phyloP scores from a whole-genome alignment of 2,797 vertebrate species.

The Neomorphus geoffroyi region DNA sequence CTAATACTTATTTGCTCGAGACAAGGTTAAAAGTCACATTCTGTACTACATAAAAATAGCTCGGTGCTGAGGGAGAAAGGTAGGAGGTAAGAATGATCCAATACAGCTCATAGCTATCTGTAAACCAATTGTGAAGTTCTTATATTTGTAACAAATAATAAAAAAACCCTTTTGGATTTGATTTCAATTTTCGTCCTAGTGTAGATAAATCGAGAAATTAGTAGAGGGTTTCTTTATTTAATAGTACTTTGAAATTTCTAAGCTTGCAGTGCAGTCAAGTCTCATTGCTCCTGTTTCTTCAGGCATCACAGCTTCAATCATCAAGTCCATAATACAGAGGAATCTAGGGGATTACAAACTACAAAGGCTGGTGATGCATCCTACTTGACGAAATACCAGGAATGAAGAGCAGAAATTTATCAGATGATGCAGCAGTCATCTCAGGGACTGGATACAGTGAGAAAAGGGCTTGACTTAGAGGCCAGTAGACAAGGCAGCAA shows the following conservation, averaged over 20 bases:
- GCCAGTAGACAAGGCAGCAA: neutral
- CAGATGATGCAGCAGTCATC: neutral
- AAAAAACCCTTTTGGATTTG: neutral
- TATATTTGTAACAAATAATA: neutral
- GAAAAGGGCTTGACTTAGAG: neutral
- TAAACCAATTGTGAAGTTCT: neutral
- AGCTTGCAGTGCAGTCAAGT: neutral
- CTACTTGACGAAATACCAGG: neutral
- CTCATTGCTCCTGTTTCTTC: neutral
- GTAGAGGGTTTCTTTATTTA: neutral
- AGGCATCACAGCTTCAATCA: neutral
- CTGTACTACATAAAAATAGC: neutral
- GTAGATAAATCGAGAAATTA: neutral
- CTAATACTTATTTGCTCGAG: neutral
- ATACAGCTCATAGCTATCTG: neutral
- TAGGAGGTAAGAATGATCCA: neutral
- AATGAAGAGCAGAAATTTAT: neutral
- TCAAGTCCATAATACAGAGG: neutral
- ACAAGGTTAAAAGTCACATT: neutral
- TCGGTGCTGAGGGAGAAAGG: neutral
- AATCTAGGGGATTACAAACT: neutral
- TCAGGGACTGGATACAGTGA: neutral
- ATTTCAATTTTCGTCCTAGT: neutral
- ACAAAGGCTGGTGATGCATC: neutral
- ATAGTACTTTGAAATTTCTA: neutral